Evolutionary conservation across 2,797 vertebrate genomes (phyloP).

Genomic region (Coregonus suidteri): DNA sequence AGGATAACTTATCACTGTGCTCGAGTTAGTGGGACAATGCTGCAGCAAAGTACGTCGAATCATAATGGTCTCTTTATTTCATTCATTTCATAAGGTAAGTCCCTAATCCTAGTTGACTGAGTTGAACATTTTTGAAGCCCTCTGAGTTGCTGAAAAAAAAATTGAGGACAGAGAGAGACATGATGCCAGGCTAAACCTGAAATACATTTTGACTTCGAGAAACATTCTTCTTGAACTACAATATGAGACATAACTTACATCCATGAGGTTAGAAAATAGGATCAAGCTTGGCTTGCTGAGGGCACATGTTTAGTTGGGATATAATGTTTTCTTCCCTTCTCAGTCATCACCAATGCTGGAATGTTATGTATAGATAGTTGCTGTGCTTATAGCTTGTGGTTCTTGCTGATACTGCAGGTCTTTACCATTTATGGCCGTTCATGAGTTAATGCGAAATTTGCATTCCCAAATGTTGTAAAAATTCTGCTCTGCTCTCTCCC

Average conservation of each 20-base stretch:
- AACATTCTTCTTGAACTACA: slow-evolving; percentile 16
- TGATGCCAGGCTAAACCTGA: slow-evolving; percentile 23
- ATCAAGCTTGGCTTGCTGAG: neutral
- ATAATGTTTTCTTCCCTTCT: neutral
- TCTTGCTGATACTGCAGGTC: neutral
- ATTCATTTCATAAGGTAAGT: slow-evolving; percentile 2
- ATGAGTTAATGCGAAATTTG: slow-evolving; percentile 1
- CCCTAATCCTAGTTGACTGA: slow-evolving; percentile 14
- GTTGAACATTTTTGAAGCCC: slow-evolving; percentile 11
- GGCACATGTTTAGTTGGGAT: neutral
- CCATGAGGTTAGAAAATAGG: neutral
- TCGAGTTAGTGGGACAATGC: slow-evolving; percentile 6
- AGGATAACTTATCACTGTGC: slow-evolving; percentile 15
- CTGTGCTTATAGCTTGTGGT: neutral
- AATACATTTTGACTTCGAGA: slow-evolving; percentile 8
- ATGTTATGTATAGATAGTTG: too few species aligned
- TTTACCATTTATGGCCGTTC: neutral
- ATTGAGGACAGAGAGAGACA: slow-evolving; percentile 5
- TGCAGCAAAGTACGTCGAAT: neutral
- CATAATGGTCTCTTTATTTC: slow-evolving; percentile 10
- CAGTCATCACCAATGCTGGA: neutral
- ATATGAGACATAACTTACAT: neutral
- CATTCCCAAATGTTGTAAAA: slow-evolving; percentile 12
- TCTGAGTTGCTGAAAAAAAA: neutral
- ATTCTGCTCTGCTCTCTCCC: slow-evolving; percentile 23